A percentile compares a stretch with the other conserved stretches of the same genome.
These are phyloP conservation scores for Gryllus longicercus DNA, from an alignment of 2,888 invertebrate species.

Conservation along the genomic window DNA sequence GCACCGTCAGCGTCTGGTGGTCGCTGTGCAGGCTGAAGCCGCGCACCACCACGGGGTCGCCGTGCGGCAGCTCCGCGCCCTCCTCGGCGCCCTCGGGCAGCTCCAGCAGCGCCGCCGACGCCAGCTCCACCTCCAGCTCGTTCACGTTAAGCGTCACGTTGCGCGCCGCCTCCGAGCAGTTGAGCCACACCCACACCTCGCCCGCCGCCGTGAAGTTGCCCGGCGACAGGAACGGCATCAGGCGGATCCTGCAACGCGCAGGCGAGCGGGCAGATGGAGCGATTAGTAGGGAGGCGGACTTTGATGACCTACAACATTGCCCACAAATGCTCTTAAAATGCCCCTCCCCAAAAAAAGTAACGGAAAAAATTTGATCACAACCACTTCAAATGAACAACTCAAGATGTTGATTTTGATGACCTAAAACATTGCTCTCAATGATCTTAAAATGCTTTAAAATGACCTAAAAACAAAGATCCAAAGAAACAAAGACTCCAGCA, in stretches of 20 bases:
- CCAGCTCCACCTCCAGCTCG: slow-evolving; percentile 25
- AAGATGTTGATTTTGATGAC: too few relatives aligned
- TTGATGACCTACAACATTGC: too few relatives aligned
- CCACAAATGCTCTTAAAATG: too few relatives aligned
- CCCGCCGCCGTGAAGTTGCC: slow-evolving; percentile 50
- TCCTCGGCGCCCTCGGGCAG: background rate
- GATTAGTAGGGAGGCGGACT: background rate
- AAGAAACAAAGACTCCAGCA: too few relatives aligned
- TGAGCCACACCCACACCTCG: slow-evolving; percentile 47
- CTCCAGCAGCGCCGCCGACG: background rate
- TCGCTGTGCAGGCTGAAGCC: background rate
- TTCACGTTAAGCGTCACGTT: slow-evolving; percentile 45
- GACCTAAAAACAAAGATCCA: too few relatives aligned
- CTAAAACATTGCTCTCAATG: too few relatives aligned
- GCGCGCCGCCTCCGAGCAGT: slow-evolving; percentile 43
- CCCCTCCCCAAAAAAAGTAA: too few relatives aligned
- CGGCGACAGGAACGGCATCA: slow-evolving; percentile 46
- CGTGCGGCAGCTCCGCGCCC: background rate
- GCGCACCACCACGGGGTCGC: background rate
- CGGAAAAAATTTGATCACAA: too few relatives aligned
- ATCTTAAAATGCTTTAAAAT: too few relatives aligned
- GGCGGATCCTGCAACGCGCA: slow-evolving; percentile 22
- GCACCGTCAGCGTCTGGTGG: slow-evolving; percentile 22
- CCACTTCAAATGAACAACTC: too few relatives aligned
- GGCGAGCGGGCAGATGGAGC: background rate